Evolutionary conservation across 2,888 invertebrate species (phyloP).

Genomic region (Caenorhabditis virilis): DNA sequence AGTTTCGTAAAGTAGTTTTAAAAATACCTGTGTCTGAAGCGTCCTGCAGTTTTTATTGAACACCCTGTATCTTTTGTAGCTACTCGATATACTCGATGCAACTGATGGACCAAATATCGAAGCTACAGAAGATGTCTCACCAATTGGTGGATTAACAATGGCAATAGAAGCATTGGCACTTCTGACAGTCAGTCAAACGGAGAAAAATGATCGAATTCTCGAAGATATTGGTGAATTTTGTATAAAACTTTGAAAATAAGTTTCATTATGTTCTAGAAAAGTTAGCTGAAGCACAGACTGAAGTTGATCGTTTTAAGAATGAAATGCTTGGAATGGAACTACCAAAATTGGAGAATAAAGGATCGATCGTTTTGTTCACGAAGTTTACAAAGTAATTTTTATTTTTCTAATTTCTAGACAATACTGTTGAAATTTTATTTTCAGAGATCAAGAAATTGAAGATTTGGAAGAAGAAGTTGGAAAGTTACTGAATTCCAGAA

Average conservation of each 20-base stretch:
- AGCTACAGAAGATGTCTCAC: conserved; percentile 4
- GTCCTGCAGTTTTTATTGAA: too few species aligned
- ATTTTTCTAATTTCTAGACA: not conserved
- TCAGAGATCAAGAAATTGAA: conserved; percentile 23
- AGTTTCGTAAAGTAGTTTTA: too few species aligned
- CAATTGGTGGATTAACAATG: conserved; percentile 19
- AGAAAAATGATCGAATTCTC: conserved; percentile 7
- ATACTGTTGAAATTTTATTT: not conserved
- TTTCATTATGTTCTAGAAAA: not conserved
- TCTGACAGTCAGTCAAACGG: conserved; percentile 10
- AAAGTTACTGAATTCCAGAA: conserved; percentile 3
- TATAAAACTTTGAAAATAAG: not conserved
- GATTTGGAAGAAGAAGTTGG: conserved; percentile 14
- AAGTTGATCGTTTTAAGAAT: not conserved
- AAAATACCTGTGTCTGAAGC: too few species aligned
- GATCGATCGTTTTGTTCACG: conserved; percentile 23
- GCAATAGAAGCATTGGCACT: conserved; percentile 29
- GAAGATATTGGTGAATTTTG: not conserved
- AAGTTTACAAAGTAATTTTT: not conserved
- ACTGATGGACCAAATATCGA: conserved; percentile 1
- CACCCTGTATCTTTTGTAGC: too few species aligned
- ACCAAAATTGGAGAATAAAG: not conserved
- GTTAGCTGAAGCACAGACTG: too few species aligned
- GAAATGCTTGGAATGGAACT: not conserved
- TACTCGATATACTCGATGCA: conserved; percentile 1